Conservation (phyloP, 2,113 vertebrate genomes). For the Xyrauchen texanus region DNA sequence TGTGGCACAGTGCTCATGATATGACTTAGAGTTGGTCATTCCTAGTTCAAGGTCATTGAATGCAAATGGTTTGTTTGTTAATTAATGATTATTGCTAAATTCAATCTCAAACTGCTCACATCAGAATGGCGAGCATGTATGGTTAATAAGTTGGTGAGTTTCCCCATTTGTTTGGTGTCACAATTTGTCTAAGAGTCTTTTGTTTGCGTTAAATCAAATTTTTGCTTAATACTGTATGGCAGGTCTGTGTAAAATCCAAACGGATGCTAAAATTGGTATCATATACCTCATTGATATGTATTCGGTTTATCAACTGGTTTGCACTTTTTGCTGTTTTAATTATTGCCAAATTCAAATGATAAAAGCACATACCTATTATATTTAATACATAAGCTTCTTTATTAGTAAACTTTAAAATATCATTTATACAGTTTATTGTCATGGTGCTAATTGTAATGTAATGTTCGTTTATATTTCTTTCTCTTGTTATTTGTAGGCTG, state of each 20-base stretch:
- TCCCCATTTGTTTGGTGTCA: not conserved
- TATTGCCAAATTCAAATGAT: slow-evolving; percentile 12
- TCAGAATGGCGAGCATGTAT: not conserved
- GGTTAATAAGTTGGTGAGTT: not conserved
- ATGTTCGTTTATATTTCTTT: slow-evolving; percentile 13
- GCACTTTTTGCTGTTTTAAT: slow-evolving; percentile 70
- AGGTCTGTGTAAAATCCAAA: slow-evolving; percentile 39
- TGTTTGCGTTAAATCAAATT: not conserved
- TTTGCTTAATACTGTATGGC: not conserved
- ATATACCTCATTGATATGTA: slow-evolving; percentile 70
- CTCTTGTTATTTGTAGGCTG: slow-evolving; percentile 48
- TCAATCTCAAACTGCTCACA: not conserved
- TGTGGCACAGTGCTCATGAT: not conserved
- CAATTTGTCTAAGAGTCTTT: not conserved
- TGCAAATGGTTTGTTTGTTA: not conserved
- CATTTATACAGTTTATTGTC: not conserved
- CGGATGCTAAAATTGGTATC: slow-evolving; percentile 48
- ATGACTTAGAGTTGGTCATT: slow-evolving; percentile 11
- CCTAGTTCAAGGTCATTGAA: slow-evolving; percentile 9
- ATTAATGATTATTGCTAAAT: not conserved
- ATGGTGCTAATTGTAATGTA: slow-evolving; percentile 11
- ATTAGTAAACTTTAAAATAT: slow-evolving; percentile 1
- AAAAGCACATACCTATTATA: slow-evolving; percentile 33
- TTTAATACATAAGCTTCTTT: slow-evolving; percentile 46
- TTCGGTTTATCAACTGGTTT: slow-evolving; percentile 61